Conservation (phyloP, 1,140 invertebrate genomes). For the Heliothis virescens region DNA sequence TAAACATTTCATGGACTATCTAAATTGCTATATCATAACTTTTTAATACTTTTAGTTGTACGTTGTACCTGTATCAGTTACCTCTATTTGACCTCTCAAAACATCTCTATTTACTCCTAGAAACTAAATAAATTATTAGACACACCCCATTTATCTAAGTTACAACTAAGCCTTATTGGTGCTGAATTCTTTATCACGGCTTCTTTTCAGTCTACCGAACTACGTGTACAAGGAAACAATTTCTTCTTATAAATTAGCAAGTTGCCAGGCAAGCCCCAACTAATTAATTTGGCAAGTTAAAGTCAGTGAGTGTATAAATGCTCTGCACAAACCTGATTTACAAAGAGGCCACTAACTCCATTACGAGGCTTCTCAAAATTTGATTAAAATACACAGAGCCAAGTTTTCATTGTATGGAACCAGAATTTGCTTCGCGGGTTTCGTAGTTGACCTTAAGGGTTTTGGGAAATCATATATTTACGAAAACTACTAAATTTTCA, state of each 20-base stretch:
- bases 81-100: too few relatives aligned
- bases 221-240: neutral
- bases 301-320: conserved; percentile 29
- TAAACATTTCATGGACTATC: too few relatives aligned
- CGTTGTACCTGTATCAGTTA: too few relatives aligned
- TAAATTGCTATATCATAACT: too few relatives aligned
- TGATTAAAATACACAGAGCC: conserved; percentile 40
- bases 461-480: neutral
- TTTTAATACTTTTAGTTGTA: too few relatives aligned
- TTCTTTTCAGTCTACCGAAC: neutral
- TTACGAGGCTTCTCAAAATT: conserved; percentile 37
- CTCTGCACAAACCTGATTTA: conserved; percentile 13
- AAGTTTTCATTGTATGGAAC: conserved; percentile 24
- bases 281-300: conserved; percentile 40
- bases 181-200: neutral
- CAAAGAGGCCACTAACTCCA: conserved; percentile 42
- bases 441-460: neutral
- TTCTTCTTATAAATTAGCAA: conserved; percentile 3
- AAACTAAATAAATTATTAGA: conserved; percentile 1
- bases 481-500: too few relatives aligned
- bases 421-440: conserved; percentile 10
- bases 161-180: conserved; percentile 8
- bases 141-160: conserved; percentile 4
- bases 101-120: neutral
- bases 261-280: neutral